These are phyloP conservation scores for Formicarius rufipectus DNA, from an alignment of 2,113 vertebrate species.

Conservation along the genomic window DNA sequence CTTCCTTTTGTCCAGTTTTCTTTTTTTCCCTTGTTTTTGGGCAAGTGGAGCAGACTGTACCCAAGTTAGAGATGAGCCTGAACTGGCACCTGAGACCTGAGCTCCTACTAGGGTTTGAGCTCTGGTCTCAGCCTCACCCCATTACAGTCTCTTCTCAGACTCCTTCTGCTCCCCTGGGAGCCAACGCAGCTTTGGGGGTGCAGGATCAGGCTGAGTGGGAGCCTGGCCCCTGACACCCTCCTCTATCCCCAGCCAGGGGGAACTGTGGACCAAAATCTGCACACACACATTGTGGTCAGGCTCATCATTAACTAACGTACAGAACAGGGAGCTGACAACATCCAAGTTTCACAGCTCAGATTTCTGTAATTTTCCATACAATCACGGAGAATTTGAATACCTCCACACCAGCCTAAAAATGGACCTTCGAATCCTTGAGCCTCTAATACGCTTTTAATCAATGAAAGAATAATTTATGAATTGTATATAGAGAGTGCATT, in stretches of 20 bases:
- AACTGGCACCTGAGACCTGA: neutral
- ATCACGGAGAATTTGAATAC: conserved; percentile 74
- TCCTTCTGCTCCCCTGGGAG: neutral
- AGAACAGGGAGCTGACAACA: conserved; percentile 14
- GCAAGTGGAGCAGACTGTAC: conserved; percentile 63
- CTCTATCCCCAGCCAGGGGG: neutral
- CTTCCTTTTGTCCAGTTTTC: neutral
- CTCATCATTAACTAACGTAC: conserved; percentile 49
- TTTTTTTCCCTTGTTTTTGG: conserved; percentile 29
- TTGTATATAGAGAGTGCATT: conserved; percentile 76
- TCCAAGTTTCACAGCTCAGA: neutral
- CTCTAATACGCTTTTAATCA: conserved; percentile 74
- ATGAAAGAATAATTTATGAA: conserved; percentile 68
- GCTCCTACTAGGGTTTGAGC: neutral
- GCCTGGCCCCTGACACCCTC: neutral
- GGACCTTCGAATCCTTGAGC: conserved; percentile 69
- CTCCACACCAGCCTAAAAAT: conserved; percentile 78
- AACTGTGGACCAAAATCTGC: conserved; percentile 35
- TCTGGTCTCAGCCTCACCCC: neutral
- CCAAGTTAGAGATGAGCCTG: conserved; percentile 61
- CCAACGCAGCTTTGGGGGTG: neutral
- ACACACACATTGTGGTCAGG: neutral
- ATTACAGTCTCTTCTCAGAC: neutral
- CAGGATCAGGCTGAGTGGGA: neutral
- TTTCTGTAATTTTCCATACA: conserved; percentile 49